These are phyloP conservation scores for Notolabrus celidotus DNA, from an alignment of 2,797 vertebrate genomes.

Conservation along the genomic window DNA sequence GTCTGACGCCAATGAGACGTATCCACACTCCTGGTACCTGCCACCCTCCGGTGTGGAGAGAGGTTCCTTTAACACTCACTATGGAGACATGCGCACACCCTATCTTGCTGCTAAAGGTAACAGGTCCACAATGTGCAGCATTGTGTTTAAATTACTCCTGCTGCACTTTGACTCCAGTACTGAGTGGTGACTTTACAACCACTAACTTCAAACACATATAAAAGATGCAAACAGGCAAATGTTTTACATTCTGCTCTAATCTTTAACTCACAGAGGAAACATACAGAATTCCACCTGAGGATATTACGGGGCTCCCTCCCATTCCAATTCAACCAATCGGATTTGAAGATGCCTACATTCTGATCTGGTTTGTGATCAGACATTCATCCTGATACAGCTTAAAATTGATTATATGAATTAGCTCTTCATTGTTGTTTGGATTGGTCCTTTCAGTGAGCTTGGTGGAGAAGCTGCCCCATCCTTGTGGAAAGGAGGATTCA, in stretches of 20 bases:
- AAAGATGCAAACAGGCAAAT: too few relatives aligned
- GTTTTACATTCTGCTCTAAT: not conserved
- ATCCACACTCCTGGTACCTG: constrained; percentile 92
- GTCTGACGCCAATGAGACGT: constrained; percentile 84
- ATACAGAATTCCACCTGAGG: constrained; percentile 81
- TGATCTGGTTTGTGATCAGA: constrained; percentile 88
- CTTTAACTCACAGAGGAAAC: constrained; percentile 79
- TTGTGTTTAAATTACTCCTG: too few relatives aligned
- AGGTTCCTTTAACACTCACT: constrained; percentile 82
- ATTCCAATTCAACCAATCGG: constrained; percentile 92
- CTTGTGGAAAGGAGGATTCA: constrained; percentile 87
- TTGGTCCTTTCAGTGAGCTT: constrained; percentile 80
- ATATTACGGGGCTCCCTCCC: constrained; percentile 85
- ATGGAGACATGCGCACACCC: constrained; percentile 89
- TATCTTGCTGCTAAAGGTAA: constrained; percentile 91
- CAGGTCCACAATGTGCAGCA: not conserved
- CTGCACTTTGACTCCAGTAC: too few relatives aligned
- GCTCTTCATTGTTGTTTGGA: not conserved
- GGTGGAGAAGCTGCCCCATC: constrained; percentile 63
- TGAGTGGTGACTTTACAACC: too few relatives aligned
- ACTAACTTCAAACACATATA: too few relatives aligned
- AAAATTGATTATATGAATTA: not conserved
- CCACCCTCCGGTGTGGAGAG: constrained; percentile 91
- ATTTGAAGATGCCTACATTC: constrained; percentile 86
- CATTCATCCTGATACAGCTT: not conserved